phyloP scores from a whole-genome alignment of 2,113 vertebrate species.

The Azemiops feae region DNA sequence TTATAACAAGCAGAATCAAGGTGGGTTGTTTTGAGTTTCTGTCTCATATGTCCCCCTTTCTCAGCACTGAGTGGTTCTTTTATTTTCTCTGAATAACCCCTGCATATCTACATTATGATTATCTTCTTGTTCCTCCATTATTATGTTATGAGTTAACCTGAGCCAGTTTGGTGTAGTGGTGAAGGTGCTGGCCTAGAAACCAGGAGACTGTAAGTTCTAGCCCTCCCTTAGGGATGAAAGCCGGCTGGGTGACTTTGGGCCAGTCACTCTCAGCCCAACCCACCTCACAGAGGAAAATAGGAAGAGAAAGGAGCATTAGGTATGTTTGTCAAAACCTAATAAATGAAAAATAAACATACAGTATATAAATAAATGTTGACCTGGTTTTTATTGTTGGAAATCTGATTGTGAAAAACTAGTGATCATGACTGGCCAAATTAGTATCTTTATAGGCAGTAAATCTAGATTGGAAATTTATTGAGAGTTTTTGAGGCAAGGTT shows the following conservation, averaged over 20 bases:
- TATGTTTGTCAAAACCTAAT: not conserved
- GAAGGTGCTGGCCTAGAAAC: too few species aligned
- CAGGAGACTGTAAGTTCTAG: too few species aligned
- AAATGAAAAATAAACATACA: not conserved
- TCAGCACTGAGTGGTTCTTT: too few species aligned
- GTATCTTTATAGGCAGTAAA: not conserved
- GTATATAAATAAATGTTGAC: not conserved
- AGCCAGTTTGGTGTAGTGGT: too few species aligned
- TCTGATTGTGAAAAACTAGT: not conserved
- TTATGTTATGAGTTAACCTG: not conserved
- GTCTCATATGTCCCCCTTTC: too few species aligned
- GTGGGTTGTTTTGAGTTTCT: too few species aligned
- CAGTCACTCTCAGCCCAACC: too few species aligned
- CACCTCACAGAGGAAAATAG: too few species aligned
- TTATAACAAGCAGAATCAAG: too few species aligned
- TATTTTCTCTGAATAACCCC: not conserved
- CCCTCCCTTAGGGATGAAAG: too few species aligned
- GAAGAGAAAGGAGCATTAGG: too few species aligned
- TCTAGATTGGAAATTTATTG: not conserved
- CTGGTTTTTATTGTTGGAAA: not conserved
- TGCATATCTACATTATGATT: not conserved
- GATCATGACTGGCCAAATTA: not conserved
- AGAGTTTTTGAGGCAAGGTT: not conserved
- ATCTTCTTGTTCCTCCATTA: not conserved
- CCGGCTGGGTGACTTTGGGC: too few species aligned